Conservation (phyloP, 1,140 invertebrate species). For the Diuraphis noxia region DNA sequence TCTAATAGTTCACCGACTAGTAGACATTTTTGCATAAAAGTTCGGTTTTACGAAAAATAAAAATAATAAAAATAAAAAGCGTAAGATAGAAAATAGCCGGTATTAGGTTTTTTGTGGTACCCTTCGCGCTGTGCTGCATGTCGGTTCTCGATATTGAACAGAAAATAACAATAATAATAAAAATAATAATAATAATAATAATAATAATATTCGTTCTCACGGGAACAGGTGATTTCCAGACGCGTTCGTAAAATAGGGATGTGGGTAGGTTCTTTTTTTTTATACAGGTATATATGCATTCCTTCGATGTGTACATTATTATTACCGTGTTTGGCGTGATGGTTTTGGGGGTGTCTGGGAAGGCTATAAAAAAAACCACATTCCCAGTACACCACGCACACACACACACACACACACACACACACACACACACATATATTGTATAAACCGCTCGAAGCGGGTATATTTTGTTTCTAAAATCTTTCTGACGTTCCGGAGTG, state of each 20-base stretch:
- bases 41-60: not conserved
- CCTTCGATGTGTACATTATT: slow-evolving; percentile 2
- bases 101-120: not conserved
- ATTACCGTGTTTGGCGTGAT: not conserved
- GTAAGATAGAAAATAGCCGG: not conserved
- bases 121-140: not conserved
- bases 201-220: slow-evolving; percentile 23
- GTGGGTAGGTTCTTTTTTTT: slow-evolving; percentile 23
- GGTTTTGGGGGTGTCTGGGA: slow-evolving; percentile 17
- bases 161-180: not conserved
- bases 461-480: slow-evolving; percentile 29
- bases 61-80: not conserved
- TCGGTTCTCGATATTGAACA: not conserved
- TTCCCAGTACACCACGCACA: not conserved
- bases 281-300: slow-evolving; percentile 29
- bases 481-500: not conserved
- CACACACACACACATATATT: not conserved
- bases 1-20: not conserved
- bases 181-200: not conserved
- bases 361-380: slow-evolving; percentile 9
- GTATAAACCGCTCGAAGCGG: not conserved
- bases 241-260: not conserved
- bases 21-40: not conserved
- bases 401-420: not conserved
- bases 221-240: slow-evolving; percentile 42